Evolutionary conservation across 2,797 vertebrate species (phyloP).

Genomic region (Periophthalmus magnuspinnatus): DNA sequence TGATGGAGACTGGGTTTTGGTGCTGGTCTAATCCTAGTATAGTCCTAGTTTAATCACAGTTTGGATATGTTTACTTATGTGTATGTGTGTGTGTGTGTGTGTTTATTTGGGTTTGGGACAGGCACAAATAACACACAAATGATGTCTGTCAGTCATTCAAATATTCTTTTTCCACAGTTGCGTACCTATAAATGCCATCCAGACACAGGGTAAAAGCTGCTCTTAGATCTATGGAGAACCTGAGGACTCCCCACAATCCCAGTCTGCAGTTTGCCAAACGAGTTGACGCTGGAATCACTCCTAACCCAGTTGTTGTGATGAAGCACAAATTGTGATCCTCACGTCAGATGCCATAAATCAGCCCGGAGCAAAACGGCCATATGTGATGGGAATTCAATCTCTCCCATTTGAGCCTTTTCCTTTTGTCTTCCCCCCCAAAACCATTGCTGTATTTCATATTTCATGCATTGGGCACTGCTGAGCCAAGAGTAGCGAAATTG

Average conservation of each 20-base stretch:
- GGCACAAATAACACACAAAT: neutral
- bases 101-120: neutral
- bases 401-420: conserved; percentile 37
- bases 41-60: neutral
- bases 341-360: conserved; percentile 60
- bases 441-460: conserved; percentile 41
- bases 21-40: neutral
- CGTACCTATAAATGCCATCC: neutral
- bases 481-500: conserved; percentile 38
- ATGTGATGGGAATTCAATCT: conserved; percentile 58
- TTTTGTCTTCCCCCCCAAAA: conserved; percentile 25
- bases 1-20: neutral
- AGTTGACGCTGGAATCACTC: conserved; percentile 63
- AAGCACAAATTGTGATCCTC: conserved; percentile 57
- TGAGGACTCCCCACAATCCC: conserved; percentile 36
- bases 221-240: conserved; percentile 8
- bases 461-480: conserved; percentile 34
- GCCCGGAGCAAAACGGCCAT: conserved; percentile 57
- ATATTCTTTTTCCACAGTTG: neutral
- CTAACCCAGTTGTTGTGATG: conserved; percentile 70
- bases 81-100: neutral
- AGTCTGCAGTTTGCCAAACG: conserved; percentile 39
- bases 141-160: neutral
- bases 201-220: neutral
- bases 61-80: neutral